Evolutionary conservation across 2,888 invertebrate genomes (phyloP).

Genomic region (Campaea margaritaria): DNA sequence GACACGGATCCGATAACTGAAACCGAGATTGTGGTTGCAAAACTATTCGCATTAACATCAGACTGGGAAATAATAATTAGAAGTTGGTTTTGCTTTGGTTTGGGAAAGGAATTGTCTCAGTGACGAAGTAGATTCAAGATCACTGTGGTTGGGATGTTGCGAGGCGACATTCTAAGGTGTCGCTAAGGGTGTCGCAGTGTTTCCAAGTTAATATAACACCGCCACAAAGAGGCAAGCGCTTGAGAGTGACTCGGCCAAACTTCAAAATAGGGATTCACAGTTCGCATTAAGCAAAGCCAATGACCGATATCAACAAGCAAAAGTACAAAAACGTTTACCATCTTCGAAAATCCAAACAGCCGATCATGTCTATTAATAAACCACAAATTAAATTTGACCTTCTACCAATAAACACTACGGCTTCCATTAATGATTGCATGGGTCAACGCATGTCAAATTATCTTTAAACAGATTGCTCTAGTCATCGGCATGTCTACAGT

Average conservation of each 20-base stretch:
- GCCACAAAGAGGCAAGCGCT: no score
- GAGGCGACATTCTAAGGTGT: no score
- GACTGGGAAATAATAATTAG: constrained; percentile 6
- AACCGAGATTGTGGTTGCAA: constrained; percentile 43
- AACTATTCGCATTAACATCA: constrained; percentile 37
- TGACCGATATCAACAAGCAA: background rate
- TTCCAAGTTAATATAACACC: no score
- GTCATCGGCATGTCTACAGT: constrained; percentile 4
- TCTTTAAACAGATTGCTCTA: constrained; percentile 14
- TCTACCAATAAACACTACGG: constrained; percentile 13
- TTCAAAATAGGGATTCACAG: no score
- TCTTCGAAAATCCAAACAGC: background rate
- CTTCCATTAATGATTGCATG: constrained; percentile 12
- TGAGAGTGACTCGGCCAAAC: no score
- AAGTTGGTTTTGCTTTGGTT: constrained; percentile 8
- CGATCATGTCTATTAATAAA: constrained; percentile 14
- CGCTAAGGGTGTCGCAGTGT: no score
- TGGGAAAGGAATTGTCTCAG: background rate
- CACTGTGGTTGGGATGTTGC: no score
- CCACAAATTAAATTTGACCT: constrained; percentile 16
- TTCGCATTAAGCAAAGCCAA: background rate
- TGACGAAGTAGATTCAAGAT: no score
- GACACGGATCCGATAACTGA: constrained; percentile 60
- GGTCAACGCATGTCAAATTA: constrained; percentile 23
- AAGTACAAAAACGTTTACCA: background rate